phyloP scores from a whole-genome alignment of 2,888 invertebrate species.

The Boloria selene region DNA sequence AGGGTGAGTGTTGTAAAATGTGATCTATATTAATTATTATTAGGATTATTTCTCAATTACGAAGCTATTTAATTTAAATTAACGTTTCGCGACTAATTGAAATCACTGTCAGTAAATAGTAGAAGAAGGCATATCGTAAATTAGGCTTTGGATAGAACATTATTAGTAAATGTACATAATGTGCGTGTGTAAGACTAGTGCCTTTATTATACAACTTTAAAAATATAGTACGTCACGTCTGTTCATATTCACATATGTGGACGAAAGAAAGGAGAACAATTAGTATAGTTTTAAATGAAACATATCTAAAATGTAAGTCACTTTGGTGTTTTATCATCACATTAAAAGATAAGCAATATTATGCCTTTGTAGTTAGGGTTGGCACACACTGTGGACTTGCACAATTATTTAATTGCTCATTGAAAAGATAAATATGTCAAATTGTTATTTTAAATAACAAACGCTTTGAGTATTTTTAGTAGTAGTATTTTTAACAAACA shows the following conservation, averaged over 20 bases:
- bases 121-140: constrained; percentile 39
- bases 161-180: constrained; percentile 22
- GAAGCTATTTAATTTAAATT: constrained; percentile 21
- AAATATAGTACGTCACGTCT: neutral
- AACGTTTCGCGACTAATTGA: constrained; percentile 12
- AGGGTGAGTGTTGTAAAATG: constrained; percentile 62
- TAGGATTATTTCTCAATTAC: constrained; percentile 47
- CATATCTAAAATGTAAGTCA: neutral
- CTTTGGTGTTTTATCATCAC: constrained; percentile 1
- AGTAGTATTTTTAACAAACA: too few species aligned
- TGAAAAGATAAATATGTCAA: neutral
- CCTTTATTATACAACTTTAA: neutral
- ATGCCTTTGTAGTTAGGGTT: neutral
- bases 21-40: constrained; percentile 70
- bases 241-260: neutral
- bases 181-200: neutral
- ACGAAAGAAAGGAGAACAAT: neutral
- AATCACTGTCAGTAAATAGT: constrained; percentile 19
- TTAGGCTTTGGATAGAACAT: constrained; percentile 34
- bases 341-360: constrained; percentile 9
- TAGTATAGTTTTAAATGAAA: neutral
- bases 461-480: too few species aligned
- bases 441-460: too few species aligned
- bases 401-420: neutral
- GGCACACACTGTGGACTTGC: neutral